Evolutionary conservation across 2,888 invertebrate genomes (phyloP).

Genomic region (Oscheius sp.): DNA sequence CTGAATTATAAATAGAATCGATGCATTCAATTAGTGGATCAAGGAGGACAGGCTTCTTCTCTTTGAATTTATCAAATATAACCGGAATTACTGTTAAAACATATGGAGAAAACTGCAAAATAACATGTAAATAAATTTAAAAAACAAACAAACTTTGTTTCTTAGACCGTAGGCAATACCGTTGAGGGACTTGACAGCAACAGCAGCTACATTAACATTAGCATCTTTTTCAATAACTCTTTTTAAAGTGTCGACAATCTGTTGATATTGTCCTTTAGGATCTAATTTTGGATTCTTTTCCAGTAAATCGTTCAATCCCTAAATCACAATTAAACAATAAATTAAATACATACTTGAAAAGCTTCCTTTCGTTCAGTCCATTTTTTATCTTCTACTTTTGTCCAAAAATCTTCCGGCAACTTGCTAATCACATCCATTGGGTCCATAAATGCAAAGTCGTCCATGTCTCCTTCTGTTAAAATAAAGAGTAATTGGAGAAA

Average conservation of each 20-base stretch:
- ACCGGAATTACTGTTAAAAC: slow-evolving; percentile 72
- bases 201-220: slow-evolving; percentile 89
- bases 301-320: slow-evolving; percentile 75
- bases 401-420: slow-evolving; percentile 92
- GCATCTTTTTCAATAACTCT: slow-evolving; percentile 91
- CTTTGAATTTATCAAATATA: slow-evolving; percentile 93
- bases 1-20: slow-evolving; percentile 85
- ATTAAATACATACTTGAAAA: slow-evolving; percentile 74
- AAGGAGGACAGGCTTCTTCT: slow-evolving; percentile 92
- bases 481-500: too few species aligned
- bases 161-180: slow-evolving; percentile 86
- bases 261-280: slow-evolving; percentile 86
- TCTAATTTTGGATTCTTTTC: slow-evolving; percentile 85
- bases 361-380: slow-evolving; percentile 92
- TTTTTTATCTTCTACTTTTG: slow-evolving; percentile 87
- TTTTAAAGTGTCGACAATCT: slow-evolving; percentile 85
- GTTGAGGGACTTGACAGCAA: slow-evolving; percentile 85
- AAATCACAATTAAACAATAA: slow-evolving; percentile 75
- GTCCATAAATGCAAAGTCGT: slow-evolving; percentile 83
- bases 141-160: slow-evolving; percentile 85
- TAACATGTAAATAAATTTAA: too few species aligned
- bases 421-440: slow-evolving; percentile 91
- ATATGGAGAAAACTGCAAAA: slow-evolving; percentile 4
- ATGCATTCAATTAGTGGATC: slow-evolving; percentile 85
- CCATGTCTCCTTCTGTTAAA: too few species aligned